Evolutionary conservation across 2,797 vertebrate genomes (phyloP).

Genomic region (Macroramphosus scolopax): DNA sequence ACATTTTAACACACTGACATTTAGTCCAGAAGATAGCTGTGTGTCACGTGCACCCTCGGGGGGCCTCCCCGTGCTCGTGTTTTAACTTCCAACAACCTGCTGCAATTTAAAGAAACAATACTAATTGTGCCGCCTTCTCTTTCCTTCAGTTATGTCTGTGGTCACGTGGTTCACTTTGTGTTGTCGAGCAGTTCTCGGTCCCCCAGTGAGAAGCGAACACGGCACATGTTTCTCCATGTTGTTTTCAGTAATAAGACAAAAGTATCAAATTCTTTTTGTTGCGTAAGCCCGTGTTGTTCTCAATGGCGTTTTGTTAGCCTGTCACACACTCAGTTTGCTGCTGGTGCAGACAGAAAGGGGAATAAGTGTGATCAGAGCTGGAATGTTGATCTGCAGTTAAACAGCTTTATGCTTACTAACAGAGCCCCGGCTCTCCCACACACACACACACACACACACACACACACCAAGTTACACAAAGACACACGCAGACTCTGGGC

Average conservation of each 20-base stretch:
- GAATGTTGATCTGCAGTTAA: constrained; percentile 81
- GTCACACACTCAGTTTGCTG: constrained; percentile 7
- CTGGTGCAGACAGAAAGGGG: constrained; percentile 50
- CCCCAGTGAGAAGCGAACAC: too few relatives aligned
- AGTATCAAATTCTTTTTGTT: constrained; percentile 26
- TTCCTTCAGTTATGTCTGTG: background rate
- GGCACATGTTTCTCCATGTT: constrained; percentile 19
- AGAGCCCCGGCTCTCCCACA: constrained; percentile 40
- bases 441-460: constrained; percentile 26
- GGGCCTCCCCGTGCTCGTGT: too few relatives aligned
- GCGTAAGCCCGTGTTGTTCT: constrained; percentile 35
- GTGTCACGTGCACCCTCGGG: background rate
- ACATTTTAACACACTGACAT: constrained; percentile 36
- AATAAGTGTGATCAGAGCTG: constrained; percentile 62
- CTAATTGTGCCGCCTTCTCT: background rate
- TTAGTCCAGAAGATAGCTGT: constrained; percentile 34
- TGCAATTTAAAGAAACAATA: too few relatives aligned
- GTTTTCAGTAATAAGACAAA: constrained; percentile 23
- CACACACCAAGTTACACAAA: constrained; percentile 45
- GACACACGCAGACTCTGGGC: constrained; percentile 23
- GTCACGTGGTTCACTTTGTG: too few relatives aligned
- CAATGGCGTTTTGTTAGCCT: constrained; percentile 43
- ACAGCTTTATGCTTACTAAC: constrained; percentile 71
- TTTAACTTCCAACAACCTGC: too few relatives aligned
- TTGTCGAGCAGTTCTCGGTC: too few relatives aligned